Evolutionary conservation across 2,113 vertebrate genomes (phyloP).

Genomic region (Gasterosteus nipponicus): DNA sequence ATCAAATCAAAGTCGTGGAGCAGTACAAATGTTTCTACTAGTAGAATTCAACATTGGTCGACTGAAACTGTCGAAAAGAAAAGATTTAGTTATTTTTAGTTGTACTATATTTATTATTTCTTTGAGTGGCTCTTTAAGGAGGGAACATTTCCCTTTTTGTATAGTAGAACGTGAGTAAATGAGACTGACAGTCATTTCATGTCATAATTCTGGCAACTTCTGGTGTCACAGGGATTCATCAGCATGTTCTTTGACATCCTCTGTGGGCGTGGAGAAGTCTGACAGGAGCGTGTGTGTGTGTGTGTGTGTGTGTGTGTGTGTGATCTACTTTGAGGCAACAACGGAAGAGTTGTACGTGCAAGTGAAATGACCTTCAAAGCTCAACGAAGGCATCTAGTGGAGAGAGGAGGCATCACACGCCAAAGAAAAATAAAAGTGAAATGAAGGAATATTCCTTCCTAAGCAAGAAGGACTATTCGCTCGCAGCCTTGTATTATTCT

Average conservation of each 20-base stretch:
- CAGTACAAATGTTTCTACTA: not conserved
- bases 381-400: constrained; percentile 27
- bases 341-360: not conserved
- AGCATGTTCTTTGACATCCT: not conserved
- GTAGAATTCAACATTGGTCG: not conserved
- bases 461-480: too few species aligned
- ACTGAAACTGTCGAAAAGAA: too few species aligned
- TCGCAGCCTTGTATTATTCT: too few species aligned
- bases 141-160: not conserved
- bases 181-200: not conserved
- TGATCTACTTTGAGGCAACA: not conserved
- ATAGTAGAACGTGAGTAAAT: not conserved
- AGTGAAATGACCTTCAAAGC: not conserved
- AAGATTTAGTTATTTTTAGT: not conserved
- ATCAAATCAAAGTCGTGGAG: not conserved
- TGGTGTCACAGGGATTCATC: not conserved
- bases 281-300: too few species aligned
- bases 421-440: too few species aligned
- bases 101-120: not conserved
- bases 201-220: not conserved
- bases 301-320: too few species aligned
- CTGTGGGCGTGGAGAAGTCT: not conserved
- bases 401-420: not conserved
- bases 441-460: too few species aligned
- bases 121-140: not conserved